Evolutionary conservation across 2,797 vertebrate genomes (phyloP), one percentile per base, ranked within the genome.

Genomic region (Oryzias sinensis): DNA sequence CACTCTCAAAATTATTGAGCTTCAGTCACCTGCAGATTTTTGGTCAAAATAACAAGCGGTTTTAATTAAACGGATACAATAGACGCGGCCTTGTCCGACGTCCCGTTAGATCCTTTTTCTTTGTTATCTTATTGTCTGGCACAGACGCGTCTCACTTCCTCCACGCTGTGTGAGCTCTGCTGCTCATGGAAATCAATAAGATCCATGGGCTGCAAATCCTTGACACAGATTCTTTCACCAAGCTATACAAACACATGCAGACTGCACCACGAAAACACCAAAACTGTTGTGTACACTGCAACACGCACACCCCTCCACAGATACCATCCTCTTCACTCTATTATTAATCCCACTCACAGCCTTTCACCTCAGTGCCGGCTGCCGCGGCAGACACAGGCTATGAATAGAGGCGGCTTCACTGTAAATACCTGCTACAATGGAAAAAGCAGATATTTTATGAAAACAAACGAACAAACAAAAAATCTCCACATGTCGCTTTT

Each of bases 181-280:
- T 74, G 74, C 71, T 84, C 59, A 69, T 43, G 56, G 33, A 84
- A 86, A 88, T 88, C 88, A 87, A 89, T 91, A 81, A 74, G 82
- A 82, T 77, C 81, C 71, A 87, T 54, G 64, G 68, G 60, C 14
- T 1, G n/a, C 50, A 59, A 72, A 83, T 87, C 74, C 71, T 79
- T 72, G 66, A 83, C 81, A 84, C 56, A 65, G 56, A 80, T 67
- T 63, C 46, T 65, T 56, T 29, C 47, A 53, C 61, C 22, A 17
- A 51, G 40, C 20, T 27, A 24, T 11, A 63, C 43, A 56, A 20
- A 73, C 40, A 49, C 56, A 33, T 20, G 47, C 14, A 57, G 33
- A 59, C 29, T 56, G 45, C 53, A 45, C 74, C 68, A 65, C 18
- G 73, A 59, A 22, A 66, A 50, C n/a, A 24, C 46, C 24, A 55